A percentile compares a stretch with the other conserved stretches of the same genome.
Evolutionary conservation across 2,888 invertebrate species (phyloP).

Genomic region (Melinaea marsaeus): DNA sequence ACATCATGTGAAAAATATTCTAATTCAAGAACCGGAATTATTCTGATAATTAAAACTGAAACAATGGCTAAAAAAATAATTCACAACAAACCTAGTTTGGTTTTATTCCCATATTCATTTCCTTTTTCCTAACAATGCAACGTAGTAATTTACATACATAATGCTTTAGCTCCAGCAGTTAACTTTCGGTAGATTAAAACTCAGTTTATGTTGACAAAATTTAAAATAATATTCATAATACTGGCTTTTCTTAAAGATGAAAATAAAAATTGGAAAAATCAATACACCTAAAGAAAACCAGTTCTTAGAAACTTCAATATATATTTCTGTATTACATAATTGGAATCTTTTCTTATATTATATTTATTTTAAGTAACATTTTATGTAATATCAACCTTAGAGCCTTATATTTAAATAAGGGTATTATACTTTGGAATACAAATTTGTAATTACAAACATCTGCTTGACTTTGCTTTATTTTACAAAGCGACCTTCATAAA

Average conservation of each 20-base stretch:
- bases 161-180: constrained; percentile 4
- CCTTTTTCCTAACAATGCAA: constrained; percentile 4
- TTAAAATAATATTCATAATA: constrained; percentile 1
- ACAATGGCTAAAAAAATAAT: neutral
- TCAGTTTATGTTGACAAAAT: constrained; percentile 6
- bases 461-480: constrained; percentile 35
- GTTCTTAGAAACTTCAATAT: no score
- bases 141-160: constrained; percentile 14
- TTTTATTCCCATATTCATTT: constrained; percentile 7
- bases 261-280: neutral
- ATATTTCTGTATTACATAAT: no score
- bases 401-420: constrained; percentile 69
- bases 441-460: constrained; percentile 63
- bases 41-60: no score
- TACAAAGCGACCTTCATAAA: constrained; percentile 39
- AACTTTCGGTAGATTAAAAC: constrained; percentile 12
- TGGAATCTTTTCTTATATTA: neutral
- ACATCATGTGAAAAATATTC: neutral
- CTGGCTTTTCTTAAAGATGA: neutral
- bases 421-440: constrained; percentile 66
- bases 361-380: neutral
- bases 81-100: neutral
- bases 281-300: neutral
- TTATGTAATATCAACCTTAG: neutral
- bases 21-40: neutral